Base-by-base conservation (phyloP, 2,113 vertebrate species). In the Periophthalmodon schlosseri region DNA sequence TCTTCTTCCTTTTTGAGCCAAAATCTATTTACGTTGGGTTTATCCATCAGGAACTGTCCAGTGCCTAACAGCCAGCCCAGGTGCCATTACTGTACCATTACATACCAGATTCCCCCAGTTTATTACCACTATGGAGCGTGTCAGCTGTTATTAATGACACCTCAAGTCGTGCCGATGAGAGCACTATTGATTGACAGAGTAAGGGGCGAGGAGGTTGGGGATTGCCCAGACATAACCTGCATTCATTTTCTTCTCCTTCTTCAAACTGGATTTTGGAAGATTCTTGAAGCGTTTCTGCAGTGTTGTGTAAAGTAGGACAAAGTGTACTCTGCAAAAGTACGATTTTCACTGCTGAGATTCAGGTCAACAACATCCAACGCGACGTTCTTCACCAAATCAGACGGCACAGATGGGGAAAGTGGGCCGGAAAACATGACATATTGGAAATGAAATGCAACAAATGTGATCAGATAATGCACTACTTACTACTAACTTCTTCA, bases 101-200 rank as follows among this genome's bases (percentile, higher is more conserved):
- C 85, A 89, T 88, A 83, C 90, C 84, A 87, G 84, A 91, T 89
- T 90, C 85, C 88, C 81, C 72, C 88, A 87, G 89, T 92, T 93
- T 94, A 93, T 93, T 91, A 93, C 89, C 90, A 89, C 89, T 91
- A 87, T 87, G 86, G 83, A 90, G 86, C 85, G 71, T 93, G 90
- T 93, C 91, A 92, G 87, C 79, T 73, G 85, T 93, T 94, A 94
- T 94, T 94, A 93, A 93, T 93, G 91, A 92, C 88, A 83, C 85
- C 83, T 89, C 88, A 92, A 88, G 84, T 86, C 79, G 81, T 84
- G 63, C 79, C 78, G 58, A 90, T 88, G 90, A 93, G 92, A 81
- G 89, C 77, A 82, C 73, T 92, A 91, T 93, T 91, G 92, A 93
- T 93, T 94, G 91, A 90, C 87, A 92, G 86, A 89, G 86, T 33